A percentile compares a stretch with the other conserved stretches of the same genome.
Conservation (phyloP, 2,113 vertebrate species). For the Salminus brasiliensis region DNA sequence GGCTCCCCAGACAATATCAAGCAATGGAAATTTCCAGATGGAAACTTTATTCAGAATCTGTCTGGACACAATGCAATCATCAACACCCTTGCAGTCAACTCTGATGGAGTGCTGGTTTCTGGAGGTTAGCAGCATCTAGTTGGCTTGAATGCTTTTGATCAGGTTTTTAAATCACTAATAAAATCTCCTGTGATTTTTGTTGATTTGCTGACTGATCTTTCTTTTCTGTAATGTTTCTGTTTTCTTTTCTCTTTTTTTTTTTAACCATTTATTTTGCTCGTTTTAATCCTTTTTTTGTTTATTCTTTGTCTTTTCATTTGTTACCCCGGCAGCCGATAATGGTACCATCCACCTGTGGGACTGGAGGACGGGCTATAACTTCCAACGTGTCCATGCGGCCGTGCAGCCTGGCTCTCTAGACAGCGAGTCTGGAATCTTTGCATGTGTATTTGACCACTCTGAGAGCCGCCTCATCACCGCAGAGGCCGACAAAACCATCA, state of each 20-base stretch:
- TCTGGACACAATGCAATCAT: conserved; percentile 98
- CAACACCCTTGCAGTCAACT: conserved; percentile 94
- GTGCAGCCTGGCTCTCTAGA: conserved; percentile 97
- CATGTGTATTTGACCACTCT: conserved; percentile 92
- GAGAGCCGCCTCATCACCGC: conserved; percentile 92
- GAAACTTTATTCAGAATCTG: conserved; percentile 97
- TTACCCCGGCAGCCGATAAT: conserved; percentile 85
- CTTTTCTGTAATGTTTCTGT: too few species aligned
- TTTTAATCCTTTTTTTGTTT: too few species aligned
- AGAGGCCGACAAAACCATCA: conserved; percentile 98
- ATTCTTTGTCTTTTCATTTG: background rate
- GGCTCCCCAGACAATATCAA: conserved; percentile 99
- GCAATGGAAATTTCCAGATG: conserved; percentile 98
- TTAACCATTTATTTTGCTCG: too few species aligned
- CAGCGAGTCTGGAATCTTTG: conserved; percentile 98
- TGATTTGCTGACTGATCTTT: too few species aligned
- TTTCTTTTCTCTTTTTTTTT: too few species aligned
- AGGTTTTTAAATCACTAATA: background rate
- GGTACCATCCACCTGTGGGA: conserved; percentile 99
- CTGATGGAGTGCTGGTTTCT: conserved; percentile 94
- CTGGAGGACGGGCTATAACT: conserved; percentile 98
- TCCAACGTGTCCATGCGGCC: conserved; percentile 95
- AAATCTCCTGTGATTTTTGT: too few species aligned
- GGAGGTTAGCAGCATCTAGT: conserved; percentile 80
- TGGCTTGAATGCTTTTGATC: background rate